Evolutionary conservation across 92 coral and sea anemone genomes (phyloP).

Genomic region (Metridium senile): DNA sequence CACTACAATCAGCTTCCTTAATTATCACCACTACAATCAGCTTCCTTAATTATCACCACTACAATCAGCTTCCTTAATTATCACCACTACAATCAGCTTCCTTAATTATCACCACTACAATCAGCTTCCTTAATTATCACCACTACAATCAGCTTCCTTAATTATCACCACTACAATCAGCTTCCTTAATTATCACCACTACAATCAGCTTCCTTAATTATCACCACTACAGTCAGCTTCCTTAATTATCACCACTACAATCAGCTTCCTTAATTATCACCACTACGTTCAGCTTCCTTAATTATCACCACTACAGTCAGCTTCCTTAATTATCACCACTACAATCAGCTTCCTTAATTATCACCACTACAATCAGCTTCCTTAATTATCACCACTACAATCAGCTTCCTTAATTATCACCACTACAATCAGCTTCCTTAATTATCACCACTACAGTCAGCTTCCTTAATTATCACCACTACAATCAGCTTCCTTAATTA

Average conservation of each 20-base stretch:
- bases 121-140: constrained; percentile 37
- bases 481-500: neutral
- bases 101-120: neutral
- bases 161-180: neutral
- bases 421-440: neutral
- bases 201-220: neutral
- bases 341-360: neutral
- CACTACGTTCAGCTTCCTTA: neutral
- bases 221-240: too few relatives aligned
- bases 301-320: constrained; percentile 34
- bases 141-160: too few relatives aligned
- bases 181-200: neutral
- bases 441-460: too few relatives aligned
- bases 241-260: neutral
- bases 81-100: neutral
- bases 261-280: neutral
- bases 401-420: neutral
- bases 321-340: neutral
- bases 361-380: too few relatives aligned
- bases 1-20: neutral
- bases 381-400: neutral
- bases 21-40: neutral
- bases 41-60: constrained; percentile 47
- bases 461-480: too few relatives aligned
- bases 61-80: too few relatives aligned